Percentiles rank a stretch among this genome's conserved stretches.
These are phyloP conservation scores for Hipposideros larvatus DNA, from an alignment of 2,797 vertebrate species.

Conservation along the genomic window DNA sequence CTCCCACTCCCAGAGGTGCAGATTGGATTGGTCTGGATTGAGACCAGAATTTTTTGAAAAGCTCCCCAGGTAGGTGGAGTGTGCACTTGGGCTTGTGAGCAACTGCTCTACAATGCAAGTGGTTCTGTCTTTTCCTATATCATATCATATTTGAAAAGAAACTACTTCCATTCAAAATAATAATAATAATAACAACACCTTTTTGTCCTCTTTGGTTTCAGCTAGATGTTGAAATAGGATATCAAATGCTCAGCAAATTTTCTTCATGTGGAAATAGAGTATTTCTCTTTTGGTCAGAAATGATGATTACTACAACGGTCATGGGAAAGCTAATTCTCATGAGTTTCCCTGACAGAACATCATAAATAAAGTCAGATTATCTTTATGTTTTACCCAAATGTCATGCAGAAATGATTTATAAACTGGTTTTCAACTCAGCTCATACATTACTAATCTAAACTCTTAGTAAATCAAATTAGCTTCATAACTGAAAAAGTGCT, in stretches of 20 bases:
- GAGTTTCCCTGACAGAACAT: conserved; percentile 48
- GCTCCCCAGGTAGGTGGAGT: not conserved
- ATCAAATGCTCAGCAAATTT: not conserved
- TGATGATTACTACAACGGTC: conserved; percentile 37
- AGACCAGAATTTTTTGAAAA: not conserved
- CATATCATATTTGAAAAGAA: not conserved
- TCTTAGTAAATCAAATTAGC: conserved; percentile 66
- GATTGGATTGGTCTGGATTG: too few species aligned
- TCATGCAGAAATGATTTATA: conserved; percentile 61
- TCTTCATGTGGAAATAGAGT: not conserved
- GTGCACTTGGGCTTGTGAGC: not conserved
- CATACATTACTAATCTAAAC: conserved; percentile 66
- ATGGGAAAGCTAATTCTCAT: conserved; percentile 61
- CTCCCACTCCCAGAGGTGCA: not conserved
- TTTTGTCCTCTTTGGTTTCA: not conserved
- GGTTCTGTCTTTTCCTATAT: not conserved
- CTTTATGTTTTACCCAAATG: conserved; percentile 62
- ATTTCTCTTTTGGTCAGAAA: conserved; percentile 65
- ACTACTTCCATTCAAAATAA: not conserved
- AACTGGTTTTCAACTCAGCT: conserved; percentile 55
- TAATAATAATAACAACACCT: not conserved
- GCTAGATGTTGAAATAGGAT: not conserved
- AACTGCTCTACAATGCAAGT: not conserved
- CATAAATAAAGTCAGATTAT: conserved; percentile 67
- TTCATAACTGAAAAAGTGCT: conserved; percentile 69